A percentile compares a stretch with the other conserved stretches of the same genome.
phyloP scores from a whole-genome alignment of 2,797 vertebrate species.

The Oreochromis grahami region DNA sequence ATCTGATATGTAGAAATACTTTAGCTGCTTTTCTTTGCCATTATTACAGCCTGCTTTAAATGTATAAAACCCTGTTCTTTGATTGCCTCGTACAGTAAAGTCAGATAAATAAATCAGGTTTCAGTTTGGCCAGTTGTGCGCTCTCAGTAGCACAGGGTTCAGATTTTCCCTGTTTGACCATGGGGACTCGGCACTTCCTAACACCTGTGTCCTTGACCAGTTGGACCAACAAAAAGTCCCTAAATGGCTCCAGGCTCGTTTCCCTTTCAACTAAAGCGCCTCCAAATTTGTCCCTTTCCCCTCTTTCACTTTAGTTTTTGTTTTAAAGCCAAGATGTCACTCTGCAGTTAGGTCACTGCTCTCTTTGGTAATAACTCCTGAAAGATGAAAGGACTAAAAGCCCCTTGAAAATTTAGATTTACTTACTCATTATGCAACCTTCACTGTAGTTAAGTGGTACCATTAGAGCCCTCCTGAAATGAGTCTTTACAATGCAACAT shows the following conservation, averaged over 20 bases:
- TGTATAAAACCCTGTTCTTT: accelerated
- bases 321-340: background rate
- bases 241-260: background rate
- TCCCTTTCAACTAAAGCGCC: background rate
- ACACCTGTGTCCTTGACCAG: conserved; percentile 63
- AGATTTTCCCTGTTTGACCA: conserved; percentile 10
- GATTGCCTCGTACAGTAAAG: background rate
- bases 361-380: background rate
- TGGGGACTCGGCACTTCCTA: conserved; percentile 41
- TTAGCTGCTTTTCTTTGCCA: background rate
- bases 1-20: background rate
- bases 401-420: conserved; percentile 7
- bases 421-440: conserved; percentile 20
- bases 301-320: background rate
- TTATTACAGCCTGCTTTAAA: background rate
- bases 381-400: conserved; percentile 6
- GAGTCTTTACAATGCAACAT: background rate
- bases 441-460: conserved; percentile 1
- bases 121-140: background rate
- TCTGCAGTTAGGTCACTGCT: conserved; percentile 8
- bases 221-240: conserved; percentile 31
- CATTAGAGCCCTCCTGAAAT: conserved; percentile 35
- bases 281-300: background rate
- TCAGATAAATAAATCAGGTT: background rate
- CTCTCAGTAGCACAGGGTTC: background rate